Evolutionary conservation across 2,113 vertebrate genomes (phyloP).

Genomic region (Gymnogyps californianus): DNA sequence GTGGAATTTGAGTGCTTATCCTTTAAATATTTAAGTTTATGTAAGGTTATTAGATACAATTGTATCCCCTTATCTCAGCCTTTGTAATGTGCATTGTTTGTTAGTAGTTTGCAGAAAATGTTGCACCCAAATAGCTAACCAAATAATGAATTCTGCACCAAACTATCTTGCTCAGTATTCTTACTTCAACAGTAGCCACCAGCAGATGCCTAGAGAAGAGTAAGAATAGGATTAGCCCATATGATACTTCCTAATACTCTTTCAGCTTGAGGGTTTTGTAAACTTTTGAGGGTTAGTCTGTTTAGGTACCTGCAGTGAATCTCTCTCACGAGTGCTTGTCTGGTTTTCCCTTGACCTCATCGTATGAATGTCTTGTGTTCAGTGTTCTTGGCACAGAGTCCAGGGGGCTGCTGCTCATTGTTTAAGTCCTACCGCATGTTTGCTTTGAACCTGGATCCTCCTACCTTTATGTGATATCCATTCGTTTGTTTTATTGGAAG

Average conservation of each 20-base stretch:
- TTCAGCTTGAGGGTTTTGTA: background rate
- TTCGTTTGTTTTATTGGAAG: background rate
- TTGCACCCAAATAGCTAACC: background rate
- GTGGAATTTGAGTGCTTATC: background rate
- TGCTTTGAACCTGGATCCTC: background rate
- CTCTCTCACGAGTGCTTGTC: background rate
- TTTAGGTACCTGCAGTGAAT: background rate
- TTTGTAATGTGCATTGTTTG: background rate
- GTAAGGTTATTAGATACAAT: background rate
- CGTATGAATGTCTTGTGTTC: background rate
- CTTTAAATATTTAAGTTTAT: background rate
- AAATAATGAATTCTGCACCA: background rate
- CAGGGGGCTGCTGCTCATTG: rapidly evolving
- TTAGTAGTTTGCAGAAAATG: background rate
- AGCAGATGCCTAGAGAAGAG: background rate
- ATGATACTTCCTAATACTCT: background rate
- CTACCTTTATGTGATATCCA: background rate
- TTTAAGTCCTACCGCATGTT: background rate
- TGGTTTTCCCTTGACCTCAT: background rate
- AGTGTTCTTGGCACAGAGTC: background rate
- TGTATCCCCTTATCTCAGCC: background rate
- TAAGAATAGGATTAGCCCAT: background rate
- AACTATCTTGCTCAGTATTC: background rate
- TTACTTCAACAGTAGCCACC: background rate
- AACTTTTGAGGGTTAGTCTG: background rate